These are phyloP conservation scores for Drosophila engyochracea DNA, from an alignment of 2,888 invertebrate species.

Conservation along the genomic window DNA sequence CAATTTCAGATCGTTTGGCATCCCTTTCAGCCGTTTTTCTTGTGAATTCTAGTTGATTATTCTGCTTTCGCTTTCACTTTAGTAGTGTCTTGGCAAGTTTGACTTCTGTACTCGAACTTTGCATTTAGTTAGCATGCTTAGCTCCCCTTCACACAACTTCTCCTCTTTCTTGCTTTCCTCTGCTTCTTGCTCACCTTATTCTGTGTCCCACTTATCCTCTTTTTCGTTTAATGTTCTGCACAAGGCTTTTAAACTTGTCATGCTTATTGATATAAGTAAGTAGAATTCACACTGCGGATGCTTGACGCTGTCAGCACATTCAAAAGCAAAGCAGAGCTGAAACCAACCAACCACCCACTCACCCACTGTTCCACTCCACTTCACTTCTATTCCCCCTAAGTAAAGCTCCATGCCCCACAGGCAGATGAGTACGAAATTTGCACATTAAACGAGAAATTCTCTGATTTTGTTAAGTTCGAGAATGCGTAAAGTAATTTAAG, in stretches of 20 bases:
- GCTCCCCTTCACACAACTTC: not conserved
- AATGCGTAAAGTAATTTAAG: conserved; percentile 68
- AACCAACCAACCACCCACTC: not conserved
- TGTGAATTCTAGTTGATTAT: conserved; percentile 17
- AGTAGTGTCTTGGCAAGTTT: conserved; percentile 5
- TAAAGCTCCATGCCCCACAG: not conserved
- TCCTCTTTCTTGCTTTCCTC: not conserved
- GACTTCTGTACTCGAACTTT: conserved; percentile 22
- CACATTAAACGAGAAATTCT: conserved; percentile 50
- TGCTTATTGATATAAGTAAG: conserved; percentile 75
- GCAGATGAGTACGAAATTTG: conserved; percentile 41
- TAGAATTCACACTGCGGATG: conserved; percentile 62
- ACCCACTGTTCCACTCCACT: not conserved
- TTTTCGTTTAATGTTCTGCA: conserved; percentile 44
- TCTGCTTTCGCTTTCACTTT: conserved; percentile 13
- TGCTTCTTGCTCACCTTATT: not conserved
- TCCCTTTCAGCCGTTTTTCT: not conserved
- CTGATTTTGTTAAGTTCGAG: conserved; percentile 26
- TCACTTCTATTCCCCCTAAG: not conserved
- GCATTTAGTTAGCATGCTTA: conserved; percentile 37
- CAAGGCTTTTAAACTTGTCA: conserved; percentile 73
- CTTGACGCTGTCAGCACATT: conserved; percentile 66
- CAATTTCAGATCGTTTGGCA: conserved; percentile 21
- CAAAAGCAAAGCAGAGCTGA: conserved; percentile 2
- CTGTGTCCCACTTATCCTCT: not conserved